Conservation (phyloP, 2,113 vertebrate genomes). For the Anolis carolinensis region DNA sequence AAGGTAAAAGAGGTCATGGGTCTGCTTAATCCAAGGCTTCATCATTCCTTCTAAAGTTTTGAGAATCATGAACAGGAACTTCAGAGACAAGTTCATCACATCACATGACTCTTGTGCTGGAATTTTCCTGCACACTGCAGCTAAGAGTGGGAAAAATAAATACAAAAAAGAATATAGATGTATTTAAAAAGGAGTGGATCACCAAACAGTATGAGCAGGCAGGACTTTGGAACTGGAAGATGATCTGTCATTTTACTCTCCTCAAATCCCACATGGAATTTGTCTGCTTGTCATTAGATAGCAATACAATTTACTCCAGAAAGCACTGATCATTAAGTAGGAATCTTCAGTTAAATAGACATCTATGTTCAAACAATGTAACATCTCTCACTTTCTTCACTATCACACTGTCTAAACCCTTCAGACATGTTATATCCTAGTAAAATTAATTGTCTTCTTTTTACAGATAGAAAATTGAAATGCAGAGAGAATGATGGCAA, state of each 20-base stretch:
- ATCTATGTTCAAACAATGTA: background rate
- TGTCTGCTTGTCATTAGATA: background rate
- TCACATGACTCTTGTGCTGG: too few species aligned
- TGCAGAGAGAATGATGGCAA: background rate
- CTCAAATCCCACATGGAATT: background rate
- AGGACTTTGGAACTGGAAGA: background rate
- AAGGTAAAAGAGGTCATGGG: too few species aligned
- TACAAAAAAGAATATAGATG: background rate
- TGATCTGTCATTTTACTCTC: background rate
- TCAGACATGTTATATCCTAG: background rate
- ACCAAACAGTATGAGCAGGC: background rate
- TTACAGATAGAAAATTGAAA: background rate
- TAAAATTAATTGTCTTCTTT: background rate
- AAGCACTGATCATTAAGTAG: background rate
- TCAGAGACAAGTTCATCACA: too few species aligned
- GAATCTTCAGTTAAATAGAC: background rate
- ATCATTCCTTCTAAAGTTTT: too few species aligned
- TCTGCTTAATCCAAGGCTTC: too few species aligned
- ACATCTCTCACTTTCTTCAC: background rate
- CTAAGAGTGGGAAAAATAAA: background rate
- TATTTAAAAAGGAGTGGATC: background rate
- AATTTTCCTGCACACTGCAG: too few species aligned
- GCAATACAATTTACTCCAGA: background rate
- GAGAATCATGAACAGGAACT: too few species aligned
- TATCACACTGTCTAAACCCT: background rate